These are phyloP conservation scores for Sylvilagus bachmani DNA, from an alignment of 2,113 vertebrate species.

Conservation along the genomic window DNA sequence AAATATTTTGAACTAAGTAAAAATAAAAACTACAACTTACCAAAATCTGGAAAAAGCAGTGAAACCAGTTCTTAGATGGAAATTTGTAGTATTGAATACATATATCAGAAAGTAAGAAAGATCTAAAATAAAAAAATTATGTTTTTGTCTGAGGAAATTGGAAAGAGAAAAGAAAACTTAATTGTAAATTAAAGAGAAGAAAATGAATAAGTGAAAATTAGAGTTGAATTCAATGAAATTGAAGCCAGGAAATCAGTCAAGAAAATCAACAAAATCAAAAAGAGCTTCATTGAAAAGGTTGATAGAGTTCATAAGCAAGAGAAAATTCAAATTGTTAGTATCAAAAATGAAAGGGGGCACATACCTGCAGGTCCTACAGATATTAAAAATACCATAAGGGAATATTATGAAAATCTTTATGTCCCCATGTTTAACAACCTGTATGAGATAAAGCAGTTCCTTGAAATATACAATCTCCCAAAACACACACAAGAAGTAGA, in stretches of 20 bases:
- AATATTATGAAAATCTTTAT: background rate
- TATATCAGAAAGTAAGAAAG: background rate
- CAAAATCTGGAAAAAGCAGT: background rate
- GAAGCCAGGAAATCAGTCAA: background rate
- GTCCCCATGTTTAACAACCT: background rate
- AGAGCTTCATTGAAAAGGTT: background rate
- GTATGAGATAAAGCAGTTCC: background rate
- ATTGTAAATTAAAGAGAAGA: background rate
- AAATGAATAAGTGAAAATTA: background rate
- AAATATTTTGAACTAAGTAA: background rate
- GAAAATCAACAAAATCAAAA: conserved; percentile 7
- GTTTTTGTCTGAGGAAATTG: background rate
- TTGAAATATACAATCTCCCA: background rate
- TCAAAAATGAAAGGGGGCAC: background rate
- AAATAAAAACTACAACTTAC: background rate
- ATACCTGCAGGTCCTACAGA: background rate
- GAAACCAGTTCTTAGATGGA: background rate
- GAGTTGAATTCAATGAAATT: background rate
- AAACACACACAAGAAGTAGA: background rate
- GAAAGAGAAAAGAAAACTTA: background rate
- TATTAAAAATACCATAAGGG: background rate
- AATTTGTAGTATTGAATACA: background rate
- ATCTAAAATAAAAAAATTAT: background rate
- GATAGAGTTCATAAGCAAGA: background rate
- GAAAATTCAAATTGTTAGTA: background rate